Conservation (phyloP, 2,888 invertebrate genomes). For the Yponomeuta evonymella region DNA sequence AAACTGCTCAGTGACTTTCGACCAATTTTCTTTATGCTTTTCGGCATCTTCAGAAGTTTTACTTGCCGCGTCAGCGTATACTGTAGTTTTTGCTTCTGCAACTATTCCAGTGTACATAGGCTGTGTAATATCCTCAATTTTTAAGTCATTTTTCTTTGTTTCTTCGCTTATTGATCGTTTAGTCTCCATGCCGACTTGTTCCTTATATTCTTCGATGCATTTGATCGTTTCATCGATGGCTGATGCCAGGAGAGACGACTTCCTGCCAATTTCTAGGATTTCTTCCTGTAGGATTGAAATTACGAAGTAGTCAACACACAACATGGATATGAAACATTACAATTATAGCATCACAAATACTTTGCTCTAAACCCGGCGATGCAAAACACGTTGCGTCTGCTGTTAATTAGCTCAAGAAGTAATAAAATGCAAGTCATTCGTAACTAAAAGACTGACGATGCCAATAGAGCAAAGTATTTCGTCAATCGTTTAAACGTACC, state of each 20-base stretch:
- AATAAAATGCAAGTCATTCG: neutral
- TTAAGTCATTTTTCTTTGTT: neutral
- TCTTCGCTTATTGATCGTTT: constrained; percentile 8
- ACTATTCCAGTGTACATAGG: constrained; percentile 28
- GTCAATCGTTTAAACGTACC: neutral
- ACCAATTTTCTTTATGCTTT: constrained; percentile 26
- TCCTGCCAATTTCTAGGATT: constrained; percentile 57
- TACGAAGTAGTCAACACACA: neutral
- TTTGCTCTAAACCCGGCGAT: neutral
- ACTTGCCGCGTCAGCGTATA: constrained; percentile 14
- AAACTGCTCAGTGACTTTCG: constrained; percentile 27
- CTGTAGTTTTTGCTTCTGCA: constrained; percentile 25
- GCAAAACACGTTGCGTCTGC: neutral
- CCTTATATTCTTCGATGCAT: constrained; percentile 65
- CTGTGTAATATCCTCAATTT: neutral
- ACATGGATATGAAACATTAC: no score
- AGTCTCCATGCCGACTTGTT: constrained; percentile 52
- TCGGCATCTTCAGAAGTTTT: constrained; percentile 15
- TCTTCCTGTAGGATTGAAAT: constrained; percentile 43
- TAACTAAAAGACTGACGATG: neutral
- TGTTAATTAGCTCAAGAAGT: neutral
- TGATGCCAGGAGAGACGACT: constrained; percentile 58
- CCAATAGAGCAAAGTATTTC: neutral
- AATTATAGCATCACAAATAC: neutral
- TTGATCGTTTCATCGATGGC: constrained; percentile 64